Percentiles rank a stretch among this genome's conserved stretches.
These are phyloP conservation scores for Arrhamphus sclerolepis DNA, from an alignment of 2,797 vertebrate species.

Conservation along the genomic window DNA sequence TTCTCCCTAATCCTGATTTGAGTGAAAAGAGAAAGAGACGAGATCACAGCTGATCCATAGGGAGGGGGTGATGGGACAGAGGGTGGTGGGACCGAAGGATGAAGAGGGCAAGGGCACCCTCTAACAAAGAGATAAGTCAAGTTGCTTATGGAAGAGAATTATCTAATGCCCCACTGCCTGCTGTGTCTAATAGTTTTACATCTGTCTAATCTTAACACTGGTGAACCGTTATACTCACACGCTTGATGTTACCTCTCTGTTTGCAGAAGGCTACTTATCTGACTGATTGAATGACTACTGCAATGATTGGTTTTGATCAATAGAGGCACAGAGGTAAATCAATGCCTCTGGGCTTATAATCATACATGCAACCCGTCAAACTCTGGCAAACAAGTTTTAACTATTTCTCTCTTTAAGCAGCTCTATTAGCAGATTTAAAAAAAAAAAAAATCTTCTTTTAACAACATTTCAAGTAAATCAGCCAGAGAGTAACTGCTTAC, in stretches of 20 bases:
- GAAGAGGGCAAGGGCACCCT: conserved; percentile 64
- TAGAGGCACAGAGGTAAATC: conserved; percentile 44
- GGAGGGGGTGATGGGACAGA: conserved; percentile 55
- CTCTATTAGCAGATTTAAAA: too few species aligned
- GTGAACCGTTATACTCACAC: conserved; percentile 33
- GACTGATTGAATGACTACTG: conserved; percentile 58
- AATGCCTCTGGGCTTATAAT: conserved; percentile 42
- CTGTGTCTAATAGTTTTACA: conserved; percentile 66
- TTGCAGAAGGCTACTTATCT: conserved; percentile 58
- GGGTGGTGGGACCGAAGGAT: conserved; percentile 51
- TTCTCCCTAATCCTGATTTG: conserved; percentile 81
- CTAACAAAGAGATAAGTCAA: conserved; percentile 73
- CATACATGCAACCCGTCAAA: conserved; percentile 49
- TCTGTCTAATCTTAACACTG: conserved; percentile 49
- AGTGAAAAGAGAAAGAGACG: conserved; percentile 79
- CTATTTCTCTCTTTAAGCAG: too few species aligned
- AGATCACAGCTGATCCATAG: conserved; percentile 82
- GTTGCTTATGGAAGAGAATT: conserved; percentile 55
- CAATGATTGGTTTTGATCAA: conserved; percentile 68
- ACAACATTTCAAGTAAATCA: neutral
- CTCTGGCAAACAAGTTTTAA: neutral
- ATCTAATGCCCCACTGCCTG: conserved; percentile 54
- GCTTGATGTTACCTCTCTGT: conserved; percentile 45
- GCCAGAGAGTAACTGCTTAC: neutral
- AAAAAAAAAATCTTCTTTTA: neutral